phyloP scores from a whole-genome alignment of 2,888 invertebrate species.

The Sinelater perroti region DNA sequence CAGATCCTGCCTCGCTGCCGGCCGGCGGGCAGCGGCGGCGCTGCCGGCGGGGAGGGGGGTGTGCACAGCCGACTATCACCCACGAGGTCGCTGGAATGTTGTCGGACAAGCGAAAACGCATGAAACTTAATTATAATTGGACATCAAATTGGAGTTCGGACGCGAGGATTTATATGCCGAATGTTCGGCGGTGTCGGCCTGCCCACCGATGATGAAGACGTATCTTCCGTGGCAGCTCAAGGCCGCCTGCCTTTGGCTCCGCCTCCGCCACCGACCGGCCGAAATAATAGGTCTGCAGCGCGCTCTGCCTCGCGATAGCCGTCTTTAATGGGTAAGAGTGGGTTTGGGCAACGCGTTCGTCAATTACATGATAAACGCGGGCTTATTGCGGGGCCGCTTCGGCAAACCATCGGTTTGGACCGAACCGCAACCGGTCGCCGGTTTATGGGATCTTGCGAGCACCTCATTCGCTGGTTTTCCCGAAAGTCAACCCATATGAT shows the following conservation, averaged over 20 bases:
- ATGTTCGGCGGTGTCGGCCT: slow-evolving; percentile 39
- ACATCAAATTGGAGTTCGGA: slow-evolving; percentile 35
- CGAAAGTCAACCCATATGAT: too few species aligned
- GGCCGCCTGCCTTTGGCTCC: slow-evolving; percentile 49
- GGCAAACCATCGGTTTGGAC: too few species aligned
- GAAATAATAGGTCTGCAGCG: slow-evolving; percentile 51
- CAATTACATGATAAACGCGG: too few species aligned
- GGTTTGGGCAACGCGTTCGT: too few species aligned
- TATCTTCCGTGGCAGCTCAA: slow-evolving; percentile 58
- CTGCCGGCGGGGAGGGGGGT: too few species aligned
- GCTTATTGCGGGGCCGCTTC: too few species aligned
- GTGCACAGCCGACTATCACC: slow-evolving; percentile 42
- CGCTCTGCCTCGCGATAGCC: slow-evolving; percentile 14
- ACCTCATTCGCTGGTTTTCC: too few species aligned
- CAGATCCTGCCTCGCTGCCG: slow-evolving; percentile 25
- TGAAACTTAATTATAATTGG: slow-evolving; percentile 42
- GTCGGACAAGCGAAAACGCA: slow-evolving; percentile 31
- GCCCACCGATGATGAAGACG: slow-evolving; percentile 52
- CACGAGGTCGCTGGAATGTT: slow-evolving; percentile 28
- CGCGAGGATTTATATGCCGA: slow-evolving; percentile 28
- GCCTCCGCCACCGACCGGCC: slow-evolving; percentile 37
- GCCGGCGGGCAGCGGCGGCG: too few species aligned
- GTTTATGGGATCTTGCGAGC: too few species aligned
- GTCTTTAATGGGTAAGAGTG: slow-evolving; percentile 23
- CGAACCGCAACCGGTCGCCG: too few species aligned